Conservation (phyloP, 2,888 invertebrate species). For the Caenorhabditis sp. region DNA sequence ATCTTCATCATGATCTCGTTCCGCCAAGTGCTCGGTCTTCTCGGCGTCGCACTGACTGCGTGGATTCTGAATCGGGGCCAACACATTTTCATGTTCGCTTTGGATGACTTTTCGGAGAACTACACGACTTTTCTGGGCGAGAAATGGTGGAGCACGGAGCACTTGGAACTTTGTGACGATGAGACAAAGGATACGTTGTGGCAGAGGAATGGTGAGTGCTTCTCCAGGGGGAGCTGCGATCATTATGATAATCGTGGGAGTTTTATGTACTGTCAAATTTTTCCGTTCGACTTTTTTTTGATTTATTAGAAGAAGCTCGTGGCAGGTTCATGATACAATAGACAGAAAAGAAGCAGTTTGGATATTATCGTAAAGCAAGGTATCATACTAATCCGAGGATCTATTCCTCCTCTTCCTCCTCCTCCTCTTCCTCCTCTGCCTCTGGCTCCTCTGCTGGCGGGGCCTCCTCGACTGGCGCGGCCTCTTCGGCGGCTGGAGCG, state of each 20-base stretch:
- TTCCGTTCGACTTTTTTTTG: too few species aligned
- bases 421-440: constrained; percentile 68
- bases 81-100: constrained; percentile 11
- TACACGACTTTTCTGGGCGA: constrained; percentile 43
- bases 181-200: constrained; percentile 19
- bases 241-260: too few species aligned
- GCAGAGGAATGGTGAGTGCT: constrained; percentile 49
- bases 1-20: constrained; percentile 16
- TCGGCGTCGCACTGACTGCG: neutral
- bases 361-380: neutral
- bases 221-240: too few species aligned
- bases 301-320: too few species aligned
- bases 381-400: too few species aligned
- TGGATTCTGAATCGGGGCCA: constrained; percentile 25
- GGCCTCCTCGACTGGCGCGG: constrained; percentile 66
- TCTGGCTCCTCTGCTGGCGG: constrained; percentile 65
- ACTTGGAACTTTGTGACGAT: constrained; percentile 48
- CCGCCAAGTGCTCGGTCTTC: constrained; percentile 11
- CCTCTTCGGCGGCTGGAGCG: constrained; percentile 55
- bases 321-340: neutral
- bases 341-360: too few species aligned
- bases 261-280: too few species aligned
- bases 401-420: constrained; percentile 65
- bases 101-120: constrained; percentile 43
- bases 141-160: constrained; percentile 40